Evolutionary conservation across 2,888 invertebrate species (phyloP).

Genomic region (Epirrhoe tristata): DNA sequence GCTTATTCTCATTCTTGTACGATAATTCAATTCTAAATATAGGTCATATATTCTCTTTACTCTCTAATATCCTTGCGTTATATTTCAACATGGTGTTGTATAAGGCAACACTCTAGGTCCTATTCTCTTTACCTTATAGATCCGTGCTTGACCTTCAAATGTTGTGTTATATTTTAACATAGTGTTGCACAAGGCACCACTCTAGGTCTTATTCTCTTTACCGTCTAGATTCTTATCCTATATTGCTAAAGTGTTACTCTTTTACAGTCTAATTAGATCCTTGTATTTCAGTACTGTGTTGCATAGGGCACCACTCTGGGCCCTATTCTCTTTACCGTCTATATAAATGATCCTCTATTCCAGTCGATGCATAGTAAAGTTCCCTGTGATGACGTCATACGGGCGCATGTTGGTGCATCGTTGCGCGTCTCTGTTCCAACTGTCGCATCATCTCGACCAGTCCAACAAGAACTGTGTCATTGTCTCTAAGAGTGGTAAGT

Average conservation of each 20-base stretch:
- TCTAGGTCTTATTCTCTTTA: neutral
- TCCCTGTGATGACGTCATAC: constrained; percentile 97
- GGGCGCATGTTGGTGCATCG: constrained; percentile 98
- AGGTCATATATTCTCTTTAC: too few species aligned
- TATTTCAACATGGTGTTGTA: too few species aligned
- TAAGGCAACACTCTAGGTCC: too few species aligned
- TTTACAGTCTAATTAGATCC: too few species aligned
- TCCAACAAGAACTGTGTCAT: constrained; percentile 92
- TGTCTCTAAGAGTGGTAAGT: constrained; percentile 91
- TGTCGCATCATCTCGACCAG: constrained; percentile 97
- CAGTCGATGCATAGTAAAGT: constrained; percentile 92
- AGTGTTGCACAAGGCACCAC: neutral
- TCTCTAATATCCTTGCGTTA: too few species aligned
- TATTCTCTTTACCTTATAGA: too few species aligned
- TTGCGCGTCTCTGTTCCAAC: constrained; percentile 96
- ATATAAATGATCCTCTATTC: neutral
- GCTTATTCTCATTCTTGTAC: too few species aligned
- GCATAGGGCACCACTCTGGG: neutral
- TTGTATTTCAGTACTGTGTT: too few species aligned
- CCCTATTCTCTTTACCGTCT: neutral
- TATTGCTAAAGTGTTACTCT: neutral
- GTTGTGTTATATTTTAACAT: too few species aligned
- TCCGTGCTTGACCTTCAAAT: too few species aligned
- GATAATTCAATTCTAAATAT: too few species aligned
- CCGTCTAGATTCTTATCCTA: neutral